These are phyloP conservation scores for Nymphicus hollandicus DNA, from an alignment of 2,113 vertebrate genomes.

Conservation along the genomic window DNA sequence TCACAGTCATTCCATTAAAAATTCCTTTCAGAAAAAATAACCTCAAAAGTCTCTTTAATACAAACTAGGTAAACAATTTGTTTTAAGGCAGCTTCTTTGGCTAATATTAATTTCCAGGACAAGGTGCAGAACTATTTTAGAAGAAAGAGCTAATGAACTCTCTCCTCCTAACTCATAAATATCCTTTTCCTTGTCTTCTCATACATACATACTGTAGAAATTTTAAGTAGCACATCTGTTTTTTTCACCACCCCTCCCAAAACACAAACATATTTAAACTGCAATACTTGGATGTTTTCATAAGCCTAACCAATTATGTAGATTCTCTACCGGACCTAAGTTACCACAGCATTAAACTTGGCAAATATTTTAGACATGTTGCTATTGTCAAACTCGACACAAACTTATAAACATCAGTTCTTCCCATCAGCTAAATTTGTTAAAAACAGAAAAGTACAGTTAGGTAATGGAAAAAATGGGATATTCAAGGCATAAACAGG, in stretches of 20 bases:
- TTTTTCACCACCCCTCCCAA: neutral
- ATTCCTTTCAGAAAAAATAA: neutral
- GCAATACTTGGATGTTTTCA: neutral
- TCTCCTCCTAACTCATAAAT: neutral
- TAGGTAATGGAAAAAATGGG: neutral
- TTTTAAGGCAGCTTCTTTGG: neutral
- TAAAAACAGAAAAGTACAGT: neutral
- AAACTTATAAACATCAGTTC: neutral
- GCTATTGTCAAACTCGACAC: neutral
- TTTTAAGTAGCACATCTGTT: neutral
- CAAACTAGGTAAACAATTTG: neutral
- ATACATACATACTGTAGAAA: neutral
- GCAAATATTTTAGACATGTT: neutral
- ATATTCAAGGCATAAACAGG: neutral
- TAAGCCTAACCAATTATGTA: neutral
- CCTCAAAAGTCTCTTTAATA: neutral
- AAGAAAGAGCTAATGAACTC: neutral
- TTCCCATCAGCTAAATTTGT: neutral
- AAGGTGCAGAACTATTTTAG: neutral
- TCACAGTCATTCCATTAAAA: neutral
- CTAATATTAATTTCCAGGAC: neutral
- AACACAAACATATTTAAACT: neutral
- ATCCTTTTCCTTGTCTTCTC: neutral
- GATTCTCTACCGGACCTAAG: neutral
- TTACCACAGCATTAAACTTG: neutral